Percentiles rank a stretch among this genome's conserved stretches.
These are phyloP conservation scores for Periophthalmodon schlosseri DNA, from an alignment of 2,113 vertebrate genomes.

Conservation along the genomic window DNA sequence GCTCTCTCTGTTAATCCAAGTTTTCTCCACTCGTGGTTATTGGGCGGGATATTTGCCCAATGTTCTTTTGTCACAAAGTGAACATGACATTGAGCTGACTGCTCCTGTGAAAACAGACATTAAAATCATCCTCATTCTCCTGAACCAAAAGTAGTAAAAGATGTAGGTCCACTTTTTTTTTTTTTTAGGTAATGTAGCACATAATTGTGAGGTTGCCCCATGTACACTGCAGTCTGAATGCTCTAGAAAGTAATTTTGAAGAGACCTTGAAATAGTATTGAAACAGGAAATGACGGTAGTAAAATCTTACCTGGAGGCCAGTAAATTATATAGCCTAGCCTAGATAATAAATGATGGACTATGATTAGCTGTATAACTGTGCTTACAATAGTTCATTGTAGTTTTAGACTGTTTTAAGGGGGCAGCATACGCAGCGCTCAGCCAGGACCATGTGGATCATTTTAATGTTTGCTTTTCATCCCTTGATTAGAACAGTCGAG, in stretches of 20 bases:
- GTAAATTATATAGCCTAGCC: background rate
- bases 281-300: background rate
- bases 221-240: background rate
- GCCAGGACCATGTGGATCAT: background rate
- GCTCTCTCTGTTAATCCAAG: constrained; percentile 72
- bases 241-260: background rate
- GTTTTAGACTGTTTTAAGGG: background rate
- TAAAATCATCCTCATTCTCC: constrained; percentile 15
- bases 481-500: constrained; percentile 19
- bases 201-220: background rate
- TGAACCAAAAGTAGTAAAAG: background rate
- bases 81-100: constrained; percentile 31
- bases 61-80: constrained; percentile 32
- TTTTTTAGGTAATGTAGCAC: background rate
- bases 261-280: background rate
- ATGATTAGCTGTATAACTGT: background rate
- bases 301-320: background rate
- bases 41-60: constrained; percentile 55
- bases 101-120: constrained; percentile 43
- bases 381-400: background rate
- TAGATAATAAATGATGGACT: background rate
- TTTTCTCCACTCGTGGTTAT: constrained; percentile 59
- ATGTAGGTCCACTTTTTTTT: background rate
- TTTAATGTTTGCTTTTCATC: constrained; percentile 43
- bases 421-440: background rate